Evolutionary conservation across 1,140 invertebrate species (phyloP).

Genomic region (Trinorchestia longiramus): DNA sequence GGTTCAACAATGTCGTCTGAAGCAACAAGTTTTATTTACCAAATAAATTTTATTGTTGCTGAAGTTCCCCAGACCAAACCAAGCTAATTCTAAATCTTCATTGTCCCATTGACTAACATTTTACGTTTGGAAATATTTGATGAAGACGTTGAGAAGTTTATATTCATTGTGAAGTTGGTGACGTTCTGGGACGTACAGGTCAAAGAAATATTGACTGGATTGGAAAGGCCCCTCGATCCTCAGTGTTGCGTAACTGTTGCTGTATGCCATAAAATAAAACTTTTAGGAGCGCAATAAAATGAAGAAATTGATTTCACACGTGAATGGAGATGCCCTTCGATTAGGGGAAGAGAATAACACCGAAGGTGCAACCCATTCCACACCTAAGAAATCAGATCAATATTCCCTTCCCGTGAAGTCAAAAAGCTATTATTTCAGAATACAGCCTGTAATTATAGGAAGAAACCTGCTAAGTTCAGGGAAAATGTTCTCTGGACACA

Average conservation of each 20-base stretch:
- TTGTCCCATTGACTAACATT: neutral
- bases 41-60: neutral
- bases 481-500: neutral
- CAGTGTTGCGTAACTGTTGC: neutral
- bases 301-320: neutral
- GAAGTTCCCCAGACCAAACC: neutral
- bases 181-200: neutral
- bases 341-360: neutral
- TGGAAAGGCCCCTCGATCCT: neutral
- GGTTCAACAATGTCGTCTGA: neutral
- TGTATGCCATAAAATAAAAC: neutral
- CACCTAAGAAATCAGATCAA: neutral
- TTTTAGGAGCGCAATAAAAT: neutral
- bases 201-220: neutral
- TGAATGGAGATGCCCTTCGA: neutral
- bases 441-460: neutral
- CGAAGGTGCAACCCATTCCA: neutral
- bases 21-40: neutral
- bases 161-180: neutral
- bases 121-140: neutral
- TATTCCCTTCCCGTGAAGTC: neutral
- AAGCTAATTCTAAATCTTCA: neutral
- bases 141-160: neutral
- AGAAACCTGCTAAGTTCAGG: neutral
- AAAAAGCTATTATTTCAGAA: neutral